These are phyloP conservation scores for Tringa solitaria DNA, from an alignment of 2,113 vertebrate genomes.

Conservation along the genomic window DNA sequence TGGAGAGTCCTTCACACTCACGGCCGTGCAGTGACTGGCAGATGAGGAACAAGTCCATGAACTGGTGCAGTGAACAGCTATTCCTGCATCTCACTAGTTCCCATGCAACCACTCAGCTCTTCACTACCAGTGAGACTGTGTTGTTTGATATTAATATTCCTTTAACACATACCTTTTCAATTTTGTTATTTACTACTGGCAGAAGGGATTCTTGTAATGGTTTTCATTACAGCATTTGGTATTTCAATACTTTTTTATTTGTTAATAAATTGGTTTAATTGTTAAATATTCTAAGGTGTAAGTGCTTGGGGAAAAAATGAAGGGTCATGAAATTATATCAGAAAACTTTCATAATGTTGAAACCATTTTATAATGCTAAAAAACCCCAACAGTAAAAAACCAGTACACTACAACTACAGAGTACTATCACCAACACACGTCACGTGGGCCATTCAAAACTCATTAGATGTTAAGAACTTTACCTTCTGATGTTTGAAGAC, in stretches of 20 bases:
- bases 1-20: background rate
- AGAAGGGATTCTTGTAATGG: background rate
- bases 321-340: background rate
- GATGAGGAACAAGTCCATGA: background rate
- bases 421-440: background rate
- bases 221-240: background rate
- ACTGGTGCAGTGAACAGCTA: background rate
- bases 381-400: background rate
- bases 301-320: background rate
- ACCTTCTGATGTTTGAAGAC: background rate
- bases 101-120: background rate
- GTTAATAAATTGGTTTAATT: background rate
- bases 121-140: background rate
- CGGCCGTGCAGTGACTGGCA: background rate
- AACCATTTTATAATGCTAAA: background rate
- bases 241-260: background rate
- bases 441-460: background rate
- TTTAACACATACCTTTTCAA: background rate
- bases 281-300: background rate
- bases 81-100: background rate
- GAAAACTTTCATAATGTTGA: background rate
- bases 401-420: background rate
- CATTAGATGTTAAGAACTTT: background rate
- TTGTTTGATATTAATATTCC: background rate
- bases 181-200: background rate